Evolutionary conservation across 2,113 vertebrate species (phyloP), one percentile per base, ranked within the genome.

Genomic region (Benitochromis conjunctus): DNA sequence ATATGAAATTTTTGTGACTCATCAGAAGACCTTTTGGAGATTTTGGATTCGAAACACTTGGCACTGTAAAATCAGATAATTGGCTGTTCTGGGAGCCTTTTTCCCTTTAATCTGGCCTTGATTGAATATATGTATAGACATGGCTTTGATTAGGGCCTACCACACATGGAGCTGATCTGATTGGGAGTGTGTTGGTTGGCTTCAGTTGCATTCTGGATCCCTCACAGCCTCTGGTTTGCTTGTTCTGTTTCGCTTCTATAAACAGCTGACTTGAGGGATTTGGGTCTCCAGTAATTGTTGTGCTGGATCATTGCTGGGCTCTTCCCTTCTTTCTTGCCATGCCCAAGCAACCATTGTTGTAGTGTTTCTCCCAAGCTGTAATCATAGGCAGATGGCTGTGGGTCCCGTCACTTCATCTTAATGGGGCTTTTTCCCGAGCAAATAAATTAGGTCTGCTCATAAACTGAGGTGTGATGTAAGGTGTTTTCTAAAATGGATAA

Each of bases 331-430:
- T 79, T 92, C 88, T 85, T 80, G 79, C 89, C 78, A 51, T 93
- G 92, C 91, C 91, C 88, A 89, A 77, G 79, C 84, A 85, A 74
- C 86, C 87, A 91, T 94, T 91, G 85, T 91, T 93, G 91, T 83
- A 86, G 86, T 88, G 81, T 88, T 92, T 87, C 88, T 93, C 92
- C 87, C 83, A 82, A 88, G 60, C 79, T 82, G 81, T 95, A 94
- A 96, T 95, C 85, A 92, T 41, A 93, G 89, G 89, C 94, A 95
- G 95, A 93, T 94, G 94, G 85, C 85, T 56, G 79, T 12, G 19
- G 84, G 62, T 80, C 80, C 83, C 13, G 3, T 56, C 7, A 55
- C 85, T 90, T 69, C 5, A 84, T 88, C 57, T 83, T 54, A 29
- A 82, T 77, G 84, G 90, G 88, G 92, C 86, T 95, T 95, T 94